Evolutionary conservation across 2,797 vertebrate genomes (phyloP).

Genomic region (Agapornis canus): DNA sequence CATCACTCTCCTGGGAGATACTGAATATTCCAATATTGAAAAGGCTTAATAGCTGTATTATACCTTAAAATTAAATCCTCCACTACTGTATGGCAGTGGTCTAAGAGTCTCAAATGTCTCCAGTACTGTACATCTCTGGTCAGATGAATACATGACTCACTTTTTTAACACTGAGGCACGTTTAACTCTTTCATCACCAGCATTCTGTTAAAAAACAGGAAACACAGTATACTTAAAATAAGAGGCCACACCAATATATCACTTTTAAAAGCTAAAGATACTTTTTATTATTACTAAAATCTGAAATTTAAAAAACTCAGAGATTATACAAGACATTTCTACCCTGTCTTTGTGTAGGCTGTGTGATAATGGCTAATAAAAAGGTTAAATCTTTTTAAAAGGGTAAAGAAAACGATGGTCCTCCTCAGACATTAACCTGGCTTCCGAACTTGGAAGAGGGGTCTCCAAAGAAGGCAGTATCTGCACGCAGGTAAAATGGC

Average conservation of each 20-base stretch:
- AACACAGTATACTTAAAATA: neutral
- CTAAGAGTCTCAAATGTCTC: neutral
- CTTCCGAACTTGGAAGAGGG: neutral
- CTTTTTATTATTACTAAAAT: neutral
- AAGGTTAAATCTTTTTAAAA: neutral
- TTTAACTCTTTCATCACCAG: conserved; percentile 8
- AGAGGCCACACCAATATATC: neutral
- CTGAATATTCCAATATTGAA: neutral
- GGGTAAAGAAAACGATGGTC: neutral
- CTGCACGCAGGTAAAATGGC: neutral
- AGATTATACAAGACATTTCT: neutral
- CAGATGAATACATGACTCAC: neutral
- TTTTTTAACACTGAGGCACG: neutral
- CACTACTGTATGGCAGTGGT: neutral
- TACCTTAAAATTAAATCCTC: conserved; percentile 12
- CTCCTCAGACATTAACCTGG: neutral
- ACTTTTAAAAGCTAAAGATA: neutral
- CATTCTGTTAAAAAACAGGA: neutral
- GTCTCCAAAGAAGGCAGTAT: neutral
- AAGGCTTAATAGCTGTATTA: neutral
- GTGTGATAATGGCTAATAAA: neutral
- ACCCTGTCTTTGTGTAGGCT: neutral
- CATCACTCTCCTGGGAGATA: neutral
- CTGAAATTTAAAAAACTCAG: neutral
- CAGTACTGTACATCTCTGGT: neutral